Evolutionary conservation across 1,140 invertebrate species (phyloP), one percentile per base, ranked within the genome.

Genomic region (Drosophila subpulchrella): DNA sequence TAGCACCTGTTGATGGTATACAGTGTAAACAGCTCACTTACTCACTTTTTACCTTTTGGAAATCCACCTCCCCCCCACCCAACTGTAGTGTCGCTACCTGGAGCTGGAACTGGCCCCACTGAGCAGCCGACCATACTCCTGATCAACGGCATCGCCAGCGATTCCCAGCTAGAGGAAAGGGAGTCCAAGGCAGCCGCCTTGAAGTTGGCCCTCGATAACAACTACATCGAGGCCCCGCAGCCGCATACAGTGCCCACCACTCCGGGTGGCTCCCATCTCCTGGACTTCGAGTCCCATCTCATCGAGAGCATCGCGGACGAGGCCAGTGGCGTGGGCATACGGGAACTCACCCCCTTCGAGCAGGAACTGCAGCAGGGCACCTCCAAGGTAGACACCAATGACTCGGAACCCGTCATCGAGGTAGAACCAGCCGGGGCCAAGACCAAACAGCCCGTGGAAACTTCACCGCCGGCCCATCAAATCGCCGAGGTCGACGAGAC

Each of bases 211-310:
- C 53, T 88, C 34, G 72, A 88, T 10, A 88, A 74, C 30, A 78
- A 82, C 62, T 54, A 57, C 41, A 65, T 53, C 63, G 53, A 51
- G 54, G 46, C 61, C 7, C 39, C 36, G 42, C 44, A 32, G 60
- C 47, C 61, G 12, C 59, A 30, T 30, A 44, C 11, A 50, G 66
- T 57, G 61, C 71, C 78, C 17, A 90, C 73, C 8, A 82, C 75
- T 34, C 80, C 77, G 8, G 89, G 77, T 7, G 88, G 85, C 27
- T 88, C 85, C 8, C 80, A 88, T 54, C 66, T 91, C 47, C 68
- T 91, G 15, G 89, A 92, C 67, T 90, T 92, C 17, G 91, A 92
- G 73, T 92, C 91, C 30, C 91, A 92, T 75, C 74, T 92, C 13
- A 92, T 92, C 39, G 91, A 92, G 73, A 90, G 82, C 73, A 75